These are phyloP conservation scores for Trachelus stipa DNA, from an alignment of 2,888 invertebrate species.

Conservation along the genomic window DNA sequence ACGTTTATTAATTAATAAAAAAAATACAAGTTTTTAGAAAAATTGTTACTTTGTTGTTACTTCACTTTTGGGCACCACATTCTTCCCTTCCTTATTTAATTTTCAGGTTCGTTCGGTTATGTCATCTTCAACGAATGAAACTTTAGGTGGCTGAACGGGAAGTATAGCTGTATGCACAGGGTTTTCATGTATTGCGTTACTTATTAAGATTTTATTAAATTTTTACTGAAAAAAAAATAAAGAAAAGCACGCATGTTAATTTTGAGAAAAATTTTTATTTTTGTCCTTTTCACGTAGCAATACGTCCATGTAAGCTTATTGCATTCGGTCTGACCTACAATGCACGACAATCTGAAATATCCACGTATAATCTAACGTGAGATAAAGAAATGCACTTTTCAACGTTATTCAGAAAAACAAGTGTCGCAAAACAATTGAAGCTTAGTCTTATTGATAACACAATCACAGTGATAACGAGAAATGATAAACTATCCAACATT, in stretches of 20 bases:
- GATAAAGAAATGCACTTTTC: neutral
- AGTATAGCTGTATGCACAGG: neutral
- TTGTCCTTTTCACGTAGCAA: neutral
- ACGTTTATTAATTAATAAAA: conserved; percentile 66
- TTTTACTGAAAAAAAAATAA: no score
- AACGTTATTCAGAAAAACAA: neutral
- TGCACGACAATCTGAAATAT: neutral
- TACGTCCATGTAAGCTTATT: neutral
- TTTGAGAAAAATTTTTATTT: neutral
- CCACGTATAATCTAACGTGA: neutral
- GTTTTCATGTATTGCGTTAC: neutral
- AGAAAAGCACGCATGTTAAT: no score
- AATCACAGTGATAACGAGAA: neutral
- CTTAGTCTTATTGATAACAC: neutral
- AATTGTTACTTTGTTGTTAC: conserved; percentile 25
- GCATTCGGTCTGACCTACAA: neutral
- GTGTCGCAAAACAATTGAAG: neutral
- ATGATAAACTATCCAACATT: neutral
- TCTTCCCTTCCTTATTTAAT: neutral
- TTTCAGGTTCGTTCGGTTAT: neutral
- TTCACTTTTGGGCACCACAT: neutral
- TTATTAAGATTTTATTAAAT: neutral
- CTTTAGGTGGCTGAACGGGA: neutral
- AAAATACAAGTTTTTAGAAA: conserved; percentile 65
- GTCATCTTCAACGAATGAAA: neutral